Conservation (phyloP, 2,113 vertebrate species). For the Phoxinus phoxinus region DNA sequence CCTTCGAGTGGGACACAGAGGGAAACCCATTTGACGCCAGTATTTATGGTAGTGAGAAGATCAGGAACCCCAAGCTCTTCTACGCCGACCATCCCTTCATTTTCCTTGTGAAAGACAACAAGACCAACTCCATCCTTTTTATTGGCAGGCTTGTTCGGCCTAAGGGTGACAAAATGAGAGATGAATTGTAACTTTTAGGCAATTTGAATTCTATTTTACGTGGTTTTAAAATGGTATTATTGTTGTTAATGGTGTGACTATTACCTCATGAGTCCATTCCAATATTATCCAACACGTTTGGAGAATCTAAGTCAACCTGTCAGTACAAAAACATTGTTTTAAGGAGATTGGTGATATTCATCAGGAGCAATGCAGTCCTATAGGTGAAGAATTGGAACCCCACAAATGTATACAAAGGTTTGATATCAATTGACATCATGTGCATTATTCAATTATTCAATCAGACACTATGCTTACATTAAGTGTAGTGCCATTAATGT, state of each 20-base stretch:
- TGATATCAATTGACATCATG: constrained; percentile 26
- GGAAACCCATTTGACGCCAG: constrained; percentile 89
- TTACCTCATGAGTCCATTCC: constrained; percentile 74
- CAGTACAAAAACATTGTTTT: neutral
- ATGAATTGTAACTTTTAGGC: constrained; percentile 85
- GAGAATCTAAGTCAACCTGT: neutral
- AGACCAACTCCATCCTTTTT: constrained; percentile 92
- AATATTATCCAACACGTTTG: constrained; percentile 45
- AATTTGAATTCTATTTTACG: neutral
- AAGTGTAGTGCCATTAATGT: constrained; percentile 65
- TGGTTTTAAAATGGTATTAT: constrained; percentile 46
- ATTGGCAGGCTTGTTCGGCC: constrained; percentile 91
- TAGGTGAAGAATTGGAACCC: constrained; percentile 31
- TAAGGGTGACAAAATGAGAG: constrained; percentile 94
- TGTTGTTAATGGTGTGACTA: constrained; percentile 50
- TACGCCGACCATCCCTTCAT: constrained; percentile 95
- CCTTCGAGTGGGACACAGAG: constrained; percentile 86
- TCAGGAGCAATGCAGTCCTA: constrained; percentile 22
- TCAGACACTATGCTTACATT: constrained; percentile 73
- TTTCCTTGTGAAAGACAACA: constrained; percentile 94
- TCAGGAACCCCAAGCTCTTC: constrained; percentile 91
- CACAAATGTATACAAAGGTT: constrained; percentile 5
- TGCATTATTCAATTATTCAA: constrained; percentile 28
- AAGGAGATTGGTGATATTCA: neutral
- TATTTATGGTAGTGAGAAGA: constrained; percentile 86